Percentiles rank a stretch among this genome's conserved stretches.
These are phyloP conservation scores for Bathynomus jamesi DNA, from an alignment of 1,140 invertebrate genomes.

Conservation along the genomic window DNA sequence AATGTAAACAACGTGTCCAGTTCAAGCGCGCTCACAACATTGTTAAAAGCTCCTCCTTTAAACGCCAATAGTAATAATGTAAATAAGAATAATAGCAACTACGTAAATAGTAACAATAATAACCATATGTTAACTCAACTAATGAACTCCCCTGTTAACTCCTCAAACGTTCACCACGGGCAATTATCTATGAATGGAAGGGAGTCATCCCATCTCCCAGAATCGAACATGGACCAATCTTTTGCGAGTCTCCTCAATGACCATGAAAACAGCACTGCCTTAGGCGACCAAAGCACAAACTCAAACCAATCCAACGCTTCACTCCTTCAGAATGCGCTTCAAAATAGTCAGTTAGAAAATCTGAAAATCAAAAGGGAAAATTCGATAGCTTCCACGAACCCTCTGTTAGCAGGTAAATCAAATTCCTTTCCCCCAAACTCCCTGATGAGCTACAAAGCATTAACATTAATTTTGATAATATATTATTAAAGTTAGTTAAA, in stretches of 20 bases:
- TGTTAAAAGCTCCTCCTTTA: neutral
- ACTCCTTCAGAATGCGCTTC: neutral
- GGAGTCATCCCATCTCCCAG: neutral
- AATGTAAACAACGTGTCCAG: neutral
- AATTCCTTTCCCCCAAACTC: neutral
- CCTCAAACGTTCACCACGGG: neutral
- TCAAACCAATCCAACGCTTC: neutral
- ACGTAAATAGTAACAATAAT: neutral
- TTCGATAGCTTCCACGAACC: neutral
- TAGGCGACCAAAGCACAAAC: neutral
- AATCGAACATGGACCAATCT: neutral
- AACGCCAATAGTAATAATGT: neutral
- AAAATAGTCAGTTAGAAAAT: neutral
- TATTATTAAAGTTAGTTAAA: no score
- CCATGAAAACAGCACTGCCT: neutral
- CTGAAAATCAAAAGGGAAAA: neutral
- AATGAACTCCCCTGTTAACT: neutral
- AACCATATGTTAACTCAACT: neutral
- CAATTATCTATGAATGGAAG: neutral
- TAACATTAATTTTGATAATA: no score
- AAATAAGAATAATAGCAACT: neutral
- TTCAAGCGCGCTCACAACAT: neutral
- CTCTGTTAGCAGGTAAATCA: neutral
- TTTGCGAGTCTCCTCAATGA: neutral
- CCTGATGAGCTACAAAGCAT: no score